Evolutionary conservation across 2,888 invertebrate species (phyloP), one percentile per base, ranked within the genome.

Genomic region (Nycteola revayana): DNA sequence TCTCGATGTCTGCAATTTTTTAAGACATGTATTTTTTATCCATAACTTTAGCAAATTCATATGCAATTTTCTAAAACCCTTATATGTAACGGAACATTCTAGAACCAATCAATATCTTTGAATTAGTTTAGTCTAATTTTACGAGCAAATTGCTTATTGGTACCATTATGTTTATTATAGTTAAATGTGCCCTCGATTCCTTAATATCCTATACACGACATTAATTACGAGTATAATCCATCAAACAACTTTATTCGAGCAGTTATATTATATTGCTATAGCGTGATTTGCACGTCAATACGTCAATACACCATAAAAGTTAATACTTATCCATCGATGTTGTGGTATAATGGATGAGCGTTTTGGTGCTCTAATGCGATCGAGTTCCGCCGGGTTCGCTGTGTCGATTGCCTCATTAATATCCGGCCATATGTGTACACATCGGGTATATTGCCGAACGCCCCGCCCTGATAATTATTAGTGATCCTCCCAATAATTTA

Each of bases 401-500:
- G 64, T 66, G 66, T 54, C 70, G 70, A 76, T 77, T 74, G 73
- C 67, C 76, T 79, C 79, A 79, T 82, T 78, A 81, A 79, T 80
- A 76, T 75, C 77, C 75, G 71, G 67, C 54, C 62, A 60, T 66
- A 68, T 72, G 65, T 75, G 61, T 66, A 61, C 59, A 55, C 54
- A 53, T 39, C 28, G 36, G 44, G 49, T 51, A 54, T 58, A 54
- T 63, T 49, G 49, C 41, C 30, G 7, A 21, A 32, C 61, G 64
- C 53, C 63, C 50, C 44, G 42, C 36, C 45, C 45, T 57, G 50
- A 57, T 65, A 62, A 66, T 71, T 69, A 69, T 67, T 66, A 62
- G 51, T 60, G 57, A 61, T 56, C 51, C 53, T 40, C 49, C 36
- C 36, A 43, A 42, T 41, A 49, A 42, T 49, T 46, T 27, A 33